A percentile compares a stretch with the other conserved stretches of the same genome.
Evolutionary conservation across 2,888 invertebrate species (phyloP).

Genomic region (Cheilosia grossa): DNA sequence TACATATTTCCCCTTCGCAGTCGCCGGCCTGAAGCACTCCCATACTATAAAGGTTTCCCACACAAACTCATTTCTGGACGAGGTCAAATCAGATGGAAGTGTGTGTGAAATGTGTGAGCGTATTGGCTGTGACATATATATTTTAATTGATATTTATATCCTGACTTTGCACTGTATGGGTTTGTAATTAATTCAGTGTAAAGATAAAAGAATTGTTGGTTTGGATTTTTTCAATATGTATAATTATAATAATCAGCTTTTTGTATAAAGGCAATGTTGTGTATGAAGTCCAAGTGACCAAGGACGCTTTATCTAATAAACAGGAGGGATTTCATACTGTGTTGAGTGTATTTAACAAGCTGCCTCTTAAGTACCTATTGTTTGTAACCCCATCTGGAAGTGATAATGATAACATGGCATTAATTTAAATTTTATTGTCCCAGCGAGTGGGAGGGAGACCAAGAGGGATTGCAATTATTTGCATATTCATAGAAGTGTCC

Average conservation of each 20-base stretch:
- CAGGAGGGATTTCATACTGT: too few relatives aligned
- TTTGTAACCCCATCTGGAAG: too few relatives aligned
- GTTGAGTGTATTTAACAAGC: too few relatives aligned
- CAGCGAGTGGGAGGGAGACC: not conserved
- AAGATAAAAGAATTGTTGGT: conserved; percentile 17
- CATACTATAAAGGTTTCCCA: conserved; percentile 27
- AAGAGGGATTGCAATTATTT: conserved; percentile 12
- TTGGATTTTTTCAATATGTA: not conserved
- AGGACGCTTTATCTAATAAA: too few relatives aligned
- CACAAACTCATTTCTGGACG: conserved; percentile 51
- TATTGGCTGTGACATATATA: conserved; percentile 72
- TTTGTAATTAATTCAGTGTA: conserved; percentile 56
- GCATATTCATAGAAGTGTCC: conserved; percentile 11
- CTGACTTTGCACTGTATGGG: conserved; percentile 46
- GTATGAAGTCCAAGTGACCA: not conserved
- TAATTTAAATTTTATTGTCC: not conserved
- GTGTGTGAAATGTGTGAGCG: conserved; percentile 22
- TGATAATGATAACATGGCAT: too few relatives aligned
- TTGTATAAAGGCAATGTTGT: not conserved
- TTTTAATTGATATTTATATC: conserved; percentile 71
- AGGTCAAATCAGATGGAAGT: conserved; percentile 65
- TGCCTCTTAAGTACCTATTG: too few relatives aligned
- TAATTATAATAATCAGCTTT: not conserved
- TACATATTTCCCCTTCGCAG: conserved; percentile 46
- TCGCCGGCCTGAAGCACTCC: not conserved